Base-by-base conservation (phyloP, 2,797 vertebrate genomes). In the Cyprinodon diabolis region DNA sequence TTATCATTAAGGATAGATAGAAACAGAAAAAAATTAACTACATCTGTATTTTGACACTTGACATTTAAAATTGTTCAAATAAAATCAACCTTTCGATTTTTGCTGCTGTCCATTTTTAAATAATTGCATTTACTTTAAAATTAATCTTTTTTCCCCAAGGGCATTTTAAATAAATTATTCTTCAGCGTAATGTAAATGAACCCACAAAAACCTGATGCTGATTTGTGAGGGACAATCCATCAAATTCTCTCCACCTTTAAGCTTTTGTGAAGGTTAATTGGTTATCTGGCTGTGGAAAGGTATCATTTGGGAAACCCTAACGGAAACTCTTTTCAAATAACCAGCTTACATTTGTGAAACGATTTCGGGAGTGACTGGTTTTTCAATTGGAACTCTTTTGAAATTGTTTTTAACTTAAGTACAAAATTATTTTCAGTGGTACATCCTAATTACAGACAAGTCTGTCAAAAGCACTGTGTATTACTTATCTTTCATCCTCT, bases 191-290 rank as follows among this genome's bases (percentile, higher is more conserved):
- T 66, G 68, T 77, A 85, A 86, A 80, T 83, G 66, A 78, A 78
- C 70, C 73, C 13, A 49, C 76, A 60, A 45, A 70, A 78, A 84
- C 58, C 69, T 81, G 30, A 69, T 77, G 54, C 48, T 48, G 68
- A 23, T 21, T 68, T 15, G 13, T 77, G 69, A 87, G 13, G 48
- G 30, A 70, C 45, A 72, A 88, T 88, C 77, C 80, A 82, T 90
- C 90, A 87, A 65, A 2, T 25, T 52, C 48, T 65, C 43, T 77
- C 84, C 79, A 86, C 69, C 68, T 83, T 85, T 63, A 35, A 9
- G 25, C 72, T 52, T 77, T 78, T 55, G 58, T 80, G 81, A 90
- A 91, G 84, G 85, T 87, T 78, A 86, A 62, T 40, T 45, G 62
- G 76, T 35, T 69, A 75, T 63, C 71, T 1, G 43, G 54, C n/a